These are phyloP conservation scores for Sebastes elongatus DNA, from an alignment of 2,797 vertebrate species.

Conservation along the genomic window DNA sequence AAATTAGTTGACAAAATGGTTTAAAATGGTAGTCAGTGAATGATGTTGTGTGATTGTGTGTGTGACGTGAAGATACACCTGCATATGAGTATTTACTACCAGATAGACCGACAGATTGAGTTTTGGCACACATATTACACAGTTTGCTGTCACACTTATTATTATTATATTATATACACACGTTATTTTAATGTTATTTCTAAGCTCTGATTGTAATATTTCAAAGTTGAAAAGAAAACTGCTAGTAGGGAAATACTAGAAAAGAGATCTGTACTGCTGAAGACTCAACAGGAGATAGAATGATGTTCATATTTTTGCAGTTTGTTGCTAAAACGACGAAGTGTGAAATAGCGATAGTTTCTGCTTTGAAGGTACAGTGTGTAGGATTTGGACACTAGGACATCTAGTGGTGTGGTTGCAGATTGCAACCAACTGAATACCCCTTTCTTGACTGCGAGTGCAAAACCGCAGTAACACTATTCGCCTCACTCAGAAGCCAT, in stretches of 20 bases:
- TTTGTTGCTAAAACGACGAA: not conserved
- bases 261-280: not conserved
- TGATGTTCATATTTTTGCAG: not conserved
- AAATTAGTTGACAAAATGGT: conserved; percentile 9
- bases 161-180: too few species aligned
- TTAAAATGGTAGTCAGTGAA: conserved; percentile 1
- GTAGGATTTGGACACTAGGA: too few species aligned
- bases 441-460: too few species aligned
- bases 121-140: not conserved
- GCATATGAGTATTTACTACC: not conserved
- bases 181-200: not conserved
- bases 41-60: not conserved
- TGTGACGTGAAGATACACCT: not conserved
- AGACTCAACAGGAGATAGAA: not conserved
- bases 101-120: not conserved
- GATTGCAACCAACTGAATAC: too few species aligned
- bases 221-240: not conserved
- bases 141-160: not conserved
- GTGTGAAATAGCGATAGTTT: not conserved
- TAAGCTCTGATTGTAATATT: not conserved
- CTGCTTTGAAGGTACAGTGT: not conserved
- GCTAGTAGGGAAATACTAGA: not conserved
- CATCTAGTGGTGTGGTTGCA: too few species aligned
- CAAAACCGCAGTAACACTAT: too few species aligned
- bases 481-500: too few species aligned